These are phyloP conservation scores for Drosophila simulans DNA, from an alignment of 1,140 invertebrate genomes.

Conservation along the genomic window DNA sequence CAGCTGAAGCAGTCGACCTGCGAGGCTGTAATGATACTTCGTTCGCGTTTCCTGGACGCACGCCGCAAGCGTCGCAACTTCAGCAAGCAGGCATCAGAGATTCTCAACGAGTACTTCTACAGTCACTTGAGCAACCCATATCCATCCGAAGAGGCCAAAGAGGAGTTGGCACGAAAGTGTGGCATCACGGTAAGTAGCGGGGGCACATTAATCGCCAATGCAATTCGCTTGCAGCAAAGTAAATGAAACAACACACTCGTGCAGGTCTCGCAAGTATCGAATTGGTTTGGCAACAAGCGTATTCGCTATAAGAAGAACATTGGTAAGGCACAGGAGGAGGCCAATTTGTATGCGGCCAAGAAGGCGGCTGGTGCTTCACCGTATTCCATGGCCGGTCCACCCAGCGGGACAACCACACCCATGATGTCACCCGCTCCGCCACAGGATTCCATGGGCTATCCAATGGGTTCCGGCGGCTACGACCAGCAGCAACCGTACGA, in stretches of 20 bases:
- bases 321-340: constrained; percentile 99
- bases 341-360: constrained; percentile 99
- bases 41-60: constrained; percentile 96
- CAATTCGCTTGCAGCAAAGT: not conserved
- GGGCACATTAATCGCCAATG: too few species aligned
- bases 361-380: constrained; percentile 98
- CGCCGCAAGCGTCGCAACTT: constrained; percentile 99
- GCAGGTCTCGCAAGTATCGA: constrained; percentile 91
- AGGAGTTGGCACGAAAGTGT: constrained; percentile 99
- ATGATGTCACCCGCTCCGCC: constrained; percentile 97
- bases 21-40: constrained; percentile 99
- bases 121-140: constrained; percentile 99
- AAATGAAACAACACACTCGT: not conserved
- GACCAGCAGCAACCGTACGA: constrained; percentile 94
- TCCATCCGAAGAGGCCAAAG: constrained; percentile 99
- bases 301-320: constrained; percentile 99
- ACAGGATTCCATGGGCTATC: constrained; percentile 95
- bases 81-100: constrained; percentile 99
- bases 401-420: constrained; percentile 94
- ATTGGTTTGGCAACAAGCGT: constrained; percentile 99
- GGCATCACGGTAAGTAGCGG: constrained; percentile 96
- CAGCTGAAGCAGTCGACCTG: constrained; percentile 99
- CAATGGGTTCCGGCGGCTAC: constrained; percentile 93
- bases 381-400: constrained; percentile 93
- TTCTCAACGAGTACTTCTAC: constrained; percentile 99